Evolutionary conservation across 1,140 invertebrate genomes (phyloP).

Genomic region (Eupristina koningsbergeri): DNA sequence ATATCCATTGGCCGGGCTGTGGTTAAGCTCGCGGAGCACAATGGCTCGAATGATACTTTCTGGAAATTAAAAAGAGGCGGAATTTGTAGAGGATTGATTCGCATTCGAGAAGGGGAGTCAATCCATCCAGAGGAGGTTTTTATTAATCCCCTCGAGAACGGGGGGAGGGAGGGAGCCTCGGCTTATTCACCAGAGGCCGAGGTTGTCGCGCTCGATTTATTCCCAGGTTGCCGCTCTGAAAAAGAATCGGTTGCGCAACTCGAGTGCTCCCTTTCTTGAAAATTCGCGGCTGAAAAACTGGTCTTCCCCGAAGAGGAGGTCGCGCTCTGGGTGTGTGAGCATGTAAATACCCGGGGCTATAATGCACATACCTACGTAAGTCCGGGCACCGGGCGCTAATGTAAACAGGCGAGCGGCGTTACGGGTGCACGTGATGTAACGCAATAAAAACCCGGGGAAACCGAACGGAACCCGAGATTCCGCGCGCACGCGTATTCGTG

Average conservation of each 20-base stretch:
- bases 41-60: too few species aligned
- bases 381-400: neutral
- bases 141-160: too few species aligned
- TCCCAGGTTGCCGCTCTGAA: neutral
- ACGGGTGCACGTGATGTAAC: conserved; percentile 22
- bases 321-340: neutral
- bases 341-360: neutral
- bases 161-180: too few species aligned
- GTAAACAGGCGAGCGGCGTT: neutral
- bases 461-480: conserved; percentile 44
- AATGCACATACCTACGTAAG: neutral
- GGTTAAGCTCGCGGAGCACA: too few species aligned
- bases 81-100: neutral
- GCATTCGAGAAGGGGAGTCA: neutral
- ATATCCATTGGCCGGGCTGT: too few species aligned
- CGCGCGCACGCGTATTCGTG: neutral
- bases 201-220: neutral
- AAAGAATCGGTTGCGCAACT: neutral
- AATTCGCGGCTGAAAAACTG: neutral
- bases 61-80: too few species aligned
- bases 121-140: neutral
- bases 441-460: conserved; percentile 32
- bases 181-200: neutral
- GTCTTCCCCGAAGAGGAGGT: neutral
- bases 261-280: neutral